Evolutionary conservation across 2,797 vertebrate species (phyloP), one percentile per base, ranked within the genome.

Genomic region (Rhinophrynus dorsalis): DNA sequence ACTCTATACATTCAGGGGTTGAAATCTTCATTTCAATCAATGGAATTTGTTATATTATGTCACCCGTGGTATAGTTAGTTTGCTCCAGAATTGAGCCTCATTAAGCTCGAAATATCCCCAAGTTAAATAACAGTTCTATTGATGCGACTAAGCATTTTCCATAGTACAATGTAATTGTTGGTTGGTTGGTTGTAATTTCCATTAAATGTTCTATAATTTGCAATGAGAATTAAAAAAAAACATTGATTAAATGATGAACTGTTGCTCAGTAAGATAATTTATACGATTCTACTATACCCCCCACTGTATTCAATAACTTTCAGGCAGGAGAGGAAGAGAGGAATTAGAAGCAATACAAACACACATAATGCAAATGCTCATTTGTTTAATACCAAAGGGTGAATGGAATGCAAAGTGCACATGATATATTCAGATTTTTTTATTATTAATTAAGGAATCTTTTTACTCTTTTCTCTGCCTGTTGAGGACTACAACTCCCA

Each of bases 271-370:
- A 57, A 67, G 40, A 67, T 35, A 42, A 66, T 54, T 66, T 21
- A 44, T 47, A 67, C 57, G 44, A 52, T 67, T 47, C 21, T 52
- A 10, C 40, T 11, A 35, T 57, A 40, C 64, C 52, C 64, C 52
- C 64, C 52, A 47, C 64, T 57, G 64, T 47, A 67, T 67, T 67
- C 29, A 56, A 57, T 67, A 56, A 67, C 51, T 52, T 67, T 56
- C 64, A 67, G 64, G 64, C 64, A 67, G 40, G 52, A 67, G 64
- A 24, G 50, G 29, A 45, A 47, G 21, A 24, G 40, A 57, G 30
- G 18, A 57, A 67, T 67, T 67, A 67, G 52, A 20, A 57, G 52
- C 21, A 45, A 67, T 37, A 67, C 52, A 57, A 57, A 67, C 64
- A 62, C 18, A 57, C 29, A 67, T 67, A 67, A 67, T 67, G 40